A percentile compares a stretch with the other conserved stretches of the same genome.
These are phyloP conservation scores for Teleopsis dalmanni DNA, from an alignment of 1,140 invertebrate genomes.

Conservation along the genomic window DNA sequence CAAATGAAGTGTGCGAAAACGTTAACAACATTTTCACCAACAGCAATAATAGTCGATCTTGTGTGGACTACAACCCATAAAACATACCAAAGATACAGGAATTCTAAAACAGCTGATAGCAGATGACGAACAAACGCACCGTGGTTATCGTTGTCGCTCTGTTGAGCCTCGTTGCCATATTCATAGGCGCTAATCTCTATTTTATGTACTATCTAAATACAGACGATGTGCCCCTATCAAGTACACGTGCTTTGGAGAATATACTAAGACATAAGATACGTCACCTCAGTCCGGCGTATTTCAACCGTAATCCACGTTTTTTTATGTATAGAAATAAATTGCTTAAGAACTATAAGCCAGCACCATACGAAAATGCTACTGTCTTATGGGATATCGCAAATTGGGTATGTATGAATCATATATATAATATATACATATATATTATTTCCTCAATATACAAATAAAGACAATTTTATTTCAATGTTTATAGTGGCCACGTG, in stretches of 20 bases:
- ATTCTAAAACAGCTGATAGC: slow-evolving; percentile 6
- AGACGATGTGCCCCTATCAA: slow-evolving; percentile 33
- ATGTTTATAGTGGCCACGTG: slow-evolving; percentile 58
- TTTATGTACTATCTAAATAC: slow-evolving; percentile 43
- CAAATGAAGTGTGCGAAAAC: no score
- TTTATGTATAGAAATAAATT: slow-evolving; percentile 42
- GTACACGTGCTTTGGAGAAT: slow-evolving; percentile 32
- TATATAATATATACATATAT: background rate
- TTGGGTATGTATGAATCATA: slow-evolving; percentile 29
- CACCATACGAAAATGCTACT: slow-evolving; percentile 33
- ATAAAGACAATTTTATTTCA: slow-evolving; percentile 3
- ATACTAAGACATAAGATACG: slow-evolving; percentile 35
- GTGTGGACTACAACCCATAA: no score
- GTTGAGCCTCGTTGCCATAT: slow-evolving; percentile 28
- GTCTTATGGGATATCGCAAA: slow-evolving; percentile 43
- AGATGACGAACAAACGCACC: slow-evolving; percentile 35
- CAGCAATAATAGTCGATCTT: no score
- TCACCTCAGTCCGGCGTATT: slow-evolving; percentile 36
- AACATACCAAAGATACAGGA: no score
- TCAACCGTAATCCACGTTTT: slow-evolving; percentile 43
- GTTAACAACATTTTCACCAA: no score
- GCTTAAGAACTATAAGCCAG: slow-evolving; percentile 37
- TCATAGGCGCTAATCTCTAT: slow-evolving; percentile 41
- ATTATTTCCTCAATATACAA: background rate
- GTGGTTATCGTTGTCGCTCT: slow-evolving; percentile 33